Evolutionary conservation across 2,797 vertebrate genomes (phyloP), one percentile per base, ranked within the genome.

Genomic region (Micropoecilia bifurca): DNA sequence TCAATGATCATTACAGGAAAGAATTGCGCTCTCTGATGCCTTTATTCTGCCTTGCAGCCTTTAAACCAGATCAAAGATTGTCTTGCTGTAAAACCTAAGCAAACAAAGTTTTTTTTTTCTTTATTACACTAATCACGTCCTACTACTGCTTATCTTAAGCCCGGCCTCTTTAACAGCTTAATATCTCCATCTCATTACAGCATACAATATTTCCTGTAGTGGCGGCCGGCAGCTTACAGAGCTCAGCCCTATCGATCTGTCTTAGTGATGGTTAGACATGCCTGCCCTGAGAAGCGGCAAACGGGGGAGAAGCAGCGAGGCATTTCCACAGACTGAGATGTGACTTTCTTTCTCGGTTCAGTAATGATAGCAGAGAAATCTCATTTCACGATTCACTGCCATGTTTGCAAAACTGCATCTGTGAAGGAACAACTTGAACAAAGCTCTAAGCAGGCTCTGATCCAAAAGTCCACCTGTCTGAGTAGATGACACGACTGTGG

Each of bases 331-430:
- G 89, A 92, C 90, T 92, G 89, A 94, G 89, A 92, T 87, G 91
- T 92, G 92, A 83, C 86, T 86, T 88, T 90, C 87, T 91, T 85
- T 81, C 86, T 87, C 77, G 25, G 90, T 84, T 78, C 68, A 28
- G 91, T 91, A 92, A 93, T 88, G 92, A 94, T 83, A 90, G 93
- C 80, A 89, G 82, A 82, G 84, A 95, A 96, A 95, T 95, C 94
- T 95, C 90, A 96, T 96, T 96, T 96, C 95, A 96, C 92, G 91
- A 93, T 83, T 95, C 92, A 82, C 89, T 94, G 95, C 90, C 81
- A 41, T 93, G 94, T 95, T 95, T 94, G 91, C 89, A 89, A 95
- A 96, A 83, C 79, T 86, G 43, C 90, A 82, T 89, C 90, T 71
- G 84, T 77, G 77, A 83, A 85, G 87, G 81, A 87, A 83, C 84